These are phyloP conservation scores for Puma concolor DNA, from an alignment of 2,113 vertebrate species.

Conservation along the genomic window DNA sequence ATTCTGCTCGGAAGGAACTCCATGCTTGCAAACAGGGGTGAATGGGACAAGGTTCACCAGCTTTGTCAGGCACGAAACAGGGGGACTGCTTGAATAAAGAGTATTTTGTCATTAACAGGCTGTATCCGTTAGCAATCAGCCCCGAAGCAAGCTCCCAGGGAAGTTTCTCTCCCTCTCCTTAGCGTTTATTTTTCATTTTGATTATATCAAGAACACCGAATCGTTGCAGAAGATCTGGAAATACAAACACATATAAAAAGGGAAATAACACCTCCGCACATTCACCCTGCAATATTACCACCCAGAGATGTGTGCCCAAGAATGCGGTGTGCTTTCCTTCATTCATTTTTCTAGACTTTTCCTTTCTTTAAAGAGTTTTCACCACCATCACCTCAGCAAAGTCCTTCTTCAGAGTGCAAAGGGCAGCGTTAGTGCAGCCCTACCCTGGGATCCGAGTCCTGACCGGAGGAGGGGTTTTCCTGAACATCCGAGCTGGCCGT, in stretches of 20 bases:
- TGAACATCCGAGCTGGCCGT: not conserved
- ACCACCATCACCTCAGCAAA: not conserved
- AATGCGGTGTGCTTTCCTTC: not conserved
- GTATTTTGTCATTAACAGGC: not conserved
- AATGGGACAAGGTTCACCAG: not conserved
- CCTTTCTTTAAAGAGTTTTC: not conserved
- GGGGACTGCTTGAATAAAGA: not conserved
- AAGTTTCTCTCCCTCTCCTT: not conserved
- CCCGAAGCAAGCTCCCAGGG: not conserved
- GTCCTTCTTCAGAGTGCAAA: not conserved
- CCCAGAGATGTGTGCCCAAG: not conserved
- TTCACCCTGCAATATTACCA: not conserved
- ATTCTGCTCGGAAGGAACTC: not conserved
- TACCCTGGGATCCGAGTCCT: not conserved
- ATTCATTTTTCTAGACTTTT: not conserved
- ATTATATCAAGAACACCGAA: not conserved
- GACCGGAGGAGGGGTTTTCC: not conserved
- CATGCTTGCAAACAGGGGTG: accelerated
- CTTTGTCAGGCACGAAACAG: not conserved
- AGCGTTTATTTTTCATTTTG: not conserved
- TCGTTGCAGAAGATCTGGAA: not conserved
- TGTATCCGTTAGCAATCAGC: not conserved
- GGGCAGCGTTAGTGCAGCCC: accelerated
- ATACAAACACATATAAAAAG: not conserved
- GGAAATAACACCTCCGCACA: not conserved